Evolutionary conservation across 2,113 vertebrate species (phyloP).

Genomic region (Martes martes): DNA sequence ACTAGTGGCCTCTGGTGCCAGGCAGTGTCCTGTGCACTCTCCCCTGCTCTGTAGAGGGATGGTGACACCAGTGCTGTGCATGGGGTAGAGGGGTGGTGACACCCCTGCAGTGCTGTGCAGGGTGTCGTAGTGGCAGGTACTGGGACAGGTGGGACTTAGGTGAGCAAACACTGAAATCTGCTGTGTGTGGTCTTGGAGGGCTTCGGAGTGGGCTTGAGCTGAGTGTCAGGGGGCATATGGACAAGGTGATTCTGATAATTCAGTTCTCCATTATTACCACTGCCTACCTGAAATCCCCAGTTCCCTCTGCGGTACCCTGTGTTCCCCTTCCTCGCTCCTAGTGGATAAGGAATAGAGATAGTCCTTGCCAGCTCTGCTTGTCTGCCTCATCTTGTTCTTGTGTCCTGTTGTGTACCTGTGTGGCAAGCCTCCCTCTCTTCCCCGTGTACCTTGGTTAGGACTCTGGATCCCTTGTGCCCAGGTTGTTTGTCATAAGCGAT

Average conservation of each 20-base stretch:
- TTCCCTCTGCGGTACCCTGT: neutral
- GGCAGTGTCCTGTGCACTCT: neutral
- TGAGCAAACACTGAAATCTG: neutral
- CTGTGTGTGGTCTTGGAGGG: neutral
- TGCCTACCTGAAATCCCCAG: neutral
- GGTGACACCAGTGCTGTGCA: neutral
- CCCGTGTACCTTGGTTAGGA: neutral
- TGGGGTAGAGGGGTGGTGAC: neutral
- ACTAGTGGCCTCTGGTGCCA: conserved; percentile 34
- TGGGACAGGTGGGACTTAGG: neutral
- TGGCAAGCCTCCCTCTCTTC: neutral
- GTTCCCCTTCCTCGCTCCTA: neutral
- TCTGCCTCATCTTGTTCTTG: neutral
- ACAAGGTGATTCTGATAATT: neutral
- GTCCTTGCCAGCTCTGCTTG: neutral
- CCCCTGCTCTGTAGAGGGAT: neutral
- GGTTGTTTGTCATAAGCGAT: neutral
- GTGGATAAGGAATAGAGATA: neutral
- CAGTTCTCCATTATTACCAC: neutral
- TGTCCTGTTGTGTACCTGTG: neutral
- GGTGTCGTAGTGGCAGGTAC: neutral
- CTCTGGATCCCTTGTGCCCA: neutral
- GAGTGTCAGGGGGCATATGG: neutral
- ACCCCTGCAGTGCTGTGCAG: neutral
- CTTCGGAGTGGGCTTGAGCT: neutral